Base-by-base conservation (phyloP, 2,888 invertebrate species). In the Aleiodes leptofemur region DNA sequence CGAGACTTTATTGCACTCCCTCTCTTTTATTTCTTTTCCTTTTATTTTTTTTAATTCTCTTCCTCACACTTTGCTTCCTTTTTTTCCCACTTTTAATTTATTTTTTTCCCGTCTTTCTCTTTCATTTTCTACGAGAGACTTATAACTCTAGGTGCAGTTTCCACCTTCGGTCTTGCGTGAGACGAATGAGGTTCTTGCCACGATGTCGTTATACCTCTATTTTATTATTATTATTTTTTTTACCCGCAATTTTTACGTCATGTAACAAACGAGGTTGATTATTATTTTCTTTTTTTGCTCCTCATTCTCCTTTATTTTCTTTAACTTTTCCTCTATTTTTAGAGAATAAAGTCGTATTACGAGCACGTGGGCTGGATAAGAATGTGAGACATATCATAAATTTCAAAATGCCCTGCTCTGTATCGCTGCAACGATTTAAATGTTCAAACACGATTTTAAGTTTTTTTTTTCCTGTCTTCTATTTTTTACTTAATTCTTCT, bases 161-260 rank as follows among this genome's bases (percentile, higher is more conserved):
- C 64, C 38, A 68, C 59, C 29, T 74, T 72, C 14, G 56, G 68
- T 48, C 51, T 75, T 57, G 75, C 75, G 75, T 72, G 72, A 75
- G 75, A 68, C 53, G 68, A 75, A 75, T 72, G 72, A 34, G 59
- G 56, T 72, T 74, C 55, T 75, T 75, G 56, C 50, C 57, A 51
- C 34, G 51, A 66, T 75, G 66, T 75, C 66, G 71, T 75, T 72
- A 72, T 70, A 16, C 43, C 48, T 66, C 34, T 43, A 66, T 66
- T 51, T 14, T 29, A 16, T 64, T 16, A n/a, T 38, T 68, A 68
- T 68, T 57, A 8, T 11, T 31, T 38, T 56, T 56, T 69, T 38
- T 14, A 4, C 16, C 16, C 14, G 9, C 34, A 43, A 56, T 69
- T 70, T 57, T 57, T 57, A 38, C 48, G 48, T 48, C 34, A 14